Conservation (phyloP, 2,888 invertebrate genomes). For the Hedya salicella region DNA sequence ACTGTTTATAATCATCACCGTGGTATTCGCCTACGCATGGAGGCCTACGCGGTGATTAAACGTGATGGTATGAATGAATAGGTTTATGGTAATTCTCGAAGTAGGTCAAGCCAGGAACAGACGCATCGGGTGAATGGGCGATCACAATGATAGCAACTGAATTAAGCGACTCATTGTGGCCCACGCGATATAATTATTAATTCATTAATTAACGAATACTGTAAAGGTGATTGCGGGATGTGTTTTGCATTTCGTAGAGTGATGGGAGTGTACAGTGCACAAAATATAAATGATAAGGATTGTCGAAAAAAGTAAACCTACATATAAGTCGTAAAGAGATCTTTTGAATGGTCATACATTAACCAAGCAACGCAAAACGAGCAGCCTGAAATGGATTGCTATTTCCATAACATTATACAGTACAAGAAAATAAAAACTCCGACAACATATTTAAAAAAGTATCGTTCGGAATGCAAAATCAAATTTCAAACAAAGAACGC, state of each 20-base stretch:
- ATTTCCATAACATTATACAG: too few relatives aligned
- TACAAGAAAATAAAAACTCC: constrained; percentile 12
- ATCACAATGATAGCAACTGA: constrained; percentile 29
- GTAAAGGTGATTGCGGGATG: neutral
- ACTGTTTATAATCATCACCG: constrained; percentile 7
- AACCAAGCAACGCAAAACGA: too few relatives aligned
- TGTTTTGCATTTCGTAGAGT: too few relatives aligned
- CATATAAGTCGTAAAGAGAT: too few relatives aligned
- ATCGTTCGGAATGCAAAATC: constrained; percentile 43
- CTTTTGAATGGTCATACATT: too few relatives aligned
- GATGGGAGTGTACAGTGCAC: too few relatives aligned
- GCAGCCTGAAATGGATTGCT: too few relatives aligned
- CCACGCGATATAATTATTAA: constrained; percentile 23
- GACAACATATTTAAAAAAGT: constrained; percentile 36
- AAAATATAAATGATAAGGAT: too few relatives aligned
- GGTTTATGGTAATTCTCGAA: constrained; percentile 53
- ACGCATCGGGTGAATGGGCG: constrained; percentile 44
- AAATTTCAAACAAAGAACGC: constrained; percentile 47
- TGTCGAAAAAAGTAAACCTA: too few relatives aligned
- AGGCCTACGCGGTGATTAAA: constrained; percentile 55
- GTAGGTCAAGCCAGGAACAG: constrained; percentile 49
- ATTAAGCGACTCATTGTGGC: constrained; percentile 7
- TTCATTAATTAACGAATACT: constrained; percentile 11
- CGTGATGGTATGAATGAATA: constrained; percentile 53
- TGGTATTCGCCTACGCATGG: constrained; percentile 27